Evolutionary conservation across 2,797 vertebrate species (phyloP), one percentile per base, ranked within the genome.

Genomic region (Ambastaia sidthimunki): DNA sequence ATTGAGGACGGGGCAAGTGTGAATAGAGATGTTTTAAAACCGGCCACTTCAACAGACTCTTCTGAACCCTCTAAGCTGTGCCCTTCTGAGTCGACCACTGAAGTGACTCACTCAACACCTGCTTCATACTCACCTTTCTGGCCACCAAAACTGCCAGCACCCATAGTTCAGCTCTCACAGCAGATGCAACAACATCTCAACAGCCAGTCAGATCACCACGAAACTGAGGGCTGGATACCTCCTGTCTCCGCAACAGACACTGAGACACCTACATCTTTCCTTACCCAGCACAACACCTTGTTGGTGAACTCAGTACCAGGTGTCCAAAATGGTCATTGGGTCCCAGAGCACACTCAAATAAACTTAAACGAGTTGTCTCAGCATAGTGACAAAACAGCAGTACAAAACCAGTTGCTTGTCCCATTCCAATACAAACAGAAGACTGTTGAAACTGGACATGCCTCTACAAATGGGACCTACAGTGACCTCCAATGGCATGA

Each of bases 121-220:
- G 81, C 75, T 60, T 11, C 47, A 1, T 75, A 1, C n/a, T 10
- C 75, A 2, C 82, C 82, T 10, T 55, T 83, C 34, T 88, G 84
- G 69, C 76, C 84, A 63, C 81, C 83, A 6, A 66, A 54, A 21
- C 88, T 83, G 76, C 31, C 87, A 18, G n/a, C 84, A 2, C 90
- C 93, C 18, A 91, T 93, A 6, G 25, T 93, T 48, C 90, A 92
- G 75, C 91, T 95, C 47, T 91, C 92, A 3, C 94, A 94, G 87
- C 86, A 90, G 76, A 88, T 90, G 80, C 91, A 94, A 12, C 91
- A 93, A 81, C 90, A 94, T 52, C 88, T 92, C 25, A 84, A 23
- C 15, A 7, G 31, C 0, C 83, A 9, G 0, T 60, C 88, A 0
- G 70, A 11, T 0, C 10, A 31, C 1, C 54, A 73, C 34, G 91